Evolutionary conservation across 2,888 invertebrate species (phyloP).

Genomic region (Thalpophila matura): DNA sequence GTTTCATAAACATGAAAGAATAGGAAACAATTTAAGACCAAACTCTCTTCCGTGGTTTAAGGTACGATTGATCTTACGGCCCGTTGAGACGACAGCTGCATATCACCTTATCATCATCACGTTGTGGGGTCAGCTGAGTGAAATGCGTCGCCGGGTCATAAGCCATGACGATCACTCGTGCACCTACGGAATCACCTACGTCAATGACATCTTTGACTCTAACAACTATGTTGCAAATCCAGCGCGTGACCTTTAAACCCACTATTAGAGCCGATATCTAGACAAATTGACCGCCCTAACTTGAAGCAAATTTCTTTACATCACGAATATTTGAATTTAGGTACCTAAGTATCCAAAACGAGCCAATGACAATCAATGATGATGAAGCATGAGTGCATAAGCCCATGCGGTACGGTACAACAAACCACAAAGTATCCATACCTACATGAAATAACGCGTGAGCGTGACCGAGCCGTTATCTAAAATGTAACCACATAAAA

Average conservation of each 20-base stretch:
- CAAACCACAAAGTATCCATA: not conserved
- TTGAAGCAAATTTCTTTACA: no score
- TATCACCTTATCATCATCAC: slow-evolving; percentile 13
- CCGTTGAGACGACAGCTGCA: not conserved
- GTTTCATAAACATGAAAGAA: no score
- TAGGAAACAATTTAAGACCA: no score
- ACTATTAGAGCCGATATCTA: not conserved
- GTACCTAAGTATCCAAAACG: no score
- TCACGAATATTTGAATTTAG: slow-evolving; percentile 18
- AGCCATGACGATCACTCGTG: not conserved
- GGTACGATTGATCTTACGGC: no score
- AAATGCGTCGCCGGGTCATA: not conserved
- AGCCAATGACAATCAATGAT: slow-evolving; percentile 7
- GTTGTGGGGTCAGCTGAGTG: slow-evolving; percentile 13
- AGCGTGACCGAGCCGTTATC: slow-evolving; percentile 1
- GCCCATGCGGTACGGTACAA: no score
- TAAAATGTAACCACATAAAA: slow-evolving; percentile 5
- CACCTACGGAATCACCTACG: not conserved
- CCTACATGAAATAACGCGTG: not conserved
- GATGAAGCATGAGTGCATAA: not conserved
- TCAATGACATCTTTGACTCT: slow-evolving; percentile 15
- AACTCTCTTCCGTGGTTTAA: no score
- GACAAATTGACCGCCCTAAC: no score
- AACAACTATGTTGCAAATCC: not conserved
- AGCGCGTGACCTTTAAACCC: slow-evolving; percentile 2